Conservation (phyloP, 2,888 invertebrate species). For the Notodonta dromedarius region DNA sequence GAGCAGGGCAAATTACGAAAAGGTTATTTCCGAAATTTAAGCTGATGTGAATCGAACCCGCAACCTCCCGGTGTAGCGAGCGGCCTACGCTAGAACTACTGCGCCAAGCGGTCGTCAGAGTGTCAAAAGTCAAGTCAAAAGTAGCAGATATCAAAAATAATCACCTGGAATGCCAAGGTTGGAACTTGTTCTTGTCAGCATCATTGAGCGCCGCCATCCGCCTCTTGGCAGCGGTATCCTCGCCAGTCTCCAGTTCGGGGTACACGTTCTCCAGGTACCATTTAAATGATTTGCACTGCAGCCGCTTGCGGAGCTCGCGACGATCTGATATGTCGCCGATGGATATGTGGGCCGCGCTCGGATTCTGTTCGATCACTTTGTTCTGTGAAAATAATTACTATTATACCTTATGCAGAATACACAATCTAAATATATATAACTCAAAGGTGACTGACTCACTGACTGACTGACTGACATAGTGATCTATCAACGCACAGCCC, state of each 20-base stretch:
- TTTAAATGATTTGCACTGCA: slow-evolving; percentile 92
- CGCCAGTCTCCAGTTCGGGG: slow-evolving; percentile 89
- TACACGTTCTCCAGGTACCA: slow-evolving; percentile 95
- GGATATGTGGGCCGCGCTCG: slow-evolving; percentile 83
- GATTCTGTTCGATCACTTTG: slow-evolving; percentile 88
- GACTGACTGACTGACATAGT: too few species aligned
- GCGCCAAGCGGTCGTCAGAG: too few species aligned
- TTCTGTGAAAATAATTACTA: slow-evolving; percentile 75
- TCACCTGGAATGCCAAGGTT: slow-evolving; percentile 92
- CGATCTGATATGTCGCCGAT: slow-evolving; percentile 94
- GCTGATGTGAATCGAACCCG: too few species aligned
- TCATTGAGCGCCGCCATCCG: slow-evolving; percentile 85
- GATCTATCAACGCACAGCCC: too few species aligned
- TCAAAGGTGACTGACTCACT: too few species aligned
- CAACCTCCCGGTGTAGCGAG: too few species aligned
- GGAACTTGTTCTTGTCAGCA: slow-evolving; percentile 86
- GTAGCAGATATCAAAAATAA: not conserved
- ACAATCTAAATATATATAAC: too few species aligned
- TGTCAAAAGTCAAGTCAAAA: too few species aligned
- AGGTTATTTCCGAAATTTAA: too few species aligned
- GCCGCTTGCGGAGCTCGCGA: slow-evolving; percentile 86
- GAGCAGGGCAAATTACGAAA: too few species aligned
- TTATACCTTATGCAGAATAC: too few species aligned
- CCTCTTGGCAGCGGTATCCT: slow-evolving; percentile 80
- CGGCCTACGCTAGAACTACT: too few species aligned